These are phyloP conservation scores for Falco berigora DNA, from an alignment of 2,797 vertebrate species.

Conservation along the genomic window DNA sequence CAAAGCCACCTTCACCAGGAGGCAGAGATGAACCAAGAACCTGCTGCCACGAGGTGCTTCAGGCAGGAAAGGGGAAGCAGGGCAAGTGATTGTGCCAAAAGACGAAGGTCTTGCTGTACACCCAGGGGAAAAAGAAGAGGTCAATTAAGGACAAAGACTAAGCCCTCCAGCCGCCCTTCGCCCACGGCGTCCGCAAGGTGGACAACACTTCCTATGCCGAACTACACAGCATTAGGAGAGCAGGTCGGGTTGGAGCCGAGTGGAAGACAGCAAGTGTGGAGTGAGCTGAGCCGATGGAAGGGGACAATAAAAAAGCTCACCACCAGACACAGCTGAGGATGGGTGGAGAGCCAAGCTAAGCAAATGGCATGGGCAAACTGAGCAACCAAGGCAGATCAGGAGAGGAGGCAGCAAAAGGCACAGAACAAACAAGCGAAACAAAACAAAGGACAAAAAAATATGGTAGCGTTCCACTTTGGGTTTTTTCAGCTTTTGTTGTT, in stretches of 20 bases:
- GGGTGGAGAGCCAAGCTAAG: conserved; percentile 16
- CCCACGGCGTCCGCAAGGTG: background rate
- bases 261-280: background rate
- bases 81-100: background rate
- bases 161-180: background rate
- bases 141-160: background rate
- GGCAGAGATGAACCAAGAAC: conserved; percentile 13
- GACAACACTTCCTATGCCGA: background rate
- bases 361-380: background rate
- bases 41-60: conserved; percentile 40
- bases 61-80: conserved; percentile 20
- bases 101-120: background rate
- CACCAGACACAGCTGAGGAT: background rate
- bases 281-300: background rate
- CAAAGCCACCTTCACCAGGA: conserved; percentile 8
- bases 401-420: conserved; percentile 8
- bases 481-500: background rate
- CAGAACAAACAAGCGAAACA: background rate
- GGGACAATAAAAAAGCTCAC: background rate
- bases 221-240: background rate
- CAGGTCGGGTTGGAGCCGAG: background rate
- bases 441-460: background rate
- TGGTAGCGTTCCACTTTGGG: background rate
- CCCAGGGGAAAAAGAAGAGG: background rate
- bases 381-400: background rate